Percentiles rank a stretch among this genome's conserved stretches.
phyloP scores from a whole-genome alignment of 1,140 invertebrate genomes.

The Caenorhabditis latens region DNA sequence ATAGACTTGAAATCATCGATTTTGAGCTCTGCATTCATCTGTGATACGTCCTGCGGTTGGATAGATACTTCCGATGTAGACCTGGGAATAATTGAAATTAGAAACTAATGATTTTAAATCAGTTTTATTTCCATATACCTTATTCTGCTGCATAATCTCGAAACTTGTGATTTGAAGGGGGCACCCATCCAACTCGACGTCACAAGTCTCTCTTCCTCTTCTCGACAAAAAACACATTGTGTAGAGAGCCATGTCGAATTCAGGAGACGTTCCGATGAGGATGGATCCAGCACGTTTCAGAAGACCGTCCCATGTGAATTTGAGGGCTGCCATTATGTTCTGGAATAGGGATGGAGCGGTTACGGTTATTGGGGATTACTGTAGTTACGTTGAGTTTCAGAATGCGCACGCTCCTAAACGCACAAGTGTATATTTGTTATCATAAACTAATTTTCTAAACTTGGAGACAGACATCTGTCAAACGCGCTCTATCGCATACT shows the following conservation, averaged over 20 bases:
- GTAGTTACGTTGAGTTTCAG: too few species aligned
- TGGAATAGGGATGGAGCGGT: slow-evolving; percentile 22
- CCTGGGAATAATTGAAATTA: slow-evolving; percentile 2
- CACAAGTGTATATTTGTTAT: too few species aligned
- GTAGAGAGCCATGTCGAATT: slow-evolving; percentile 91
- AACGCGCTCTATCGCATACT: too few species aligned
- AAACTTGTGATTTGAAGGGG: slow-evolving; percentile 69
- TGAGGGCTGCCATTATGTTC: slow-evolving; percentile 78
- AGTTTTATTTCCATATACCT: background rate
- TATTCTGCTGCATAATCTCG: slow-evolving; percentile 66
- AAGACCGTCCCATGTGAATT: slow-evolving; percentile 84
- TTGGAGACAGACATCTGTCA: too few species aligned
- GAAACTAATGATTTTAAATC: background rate
- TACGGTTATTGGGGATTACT: too few species aligned
- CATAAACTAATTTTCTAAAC: too few species aligned
- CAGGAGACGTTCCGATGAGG: slow-evolving; percentile 91
- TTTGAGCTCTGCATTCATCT: slow-evolving; percentile 62
- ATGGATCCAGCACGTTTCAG: slow-evolving; percentile 86
- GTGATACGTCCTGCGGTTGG: slow-evolving; percentile 69
- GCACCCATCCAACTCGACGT: slow-evolving; percentile 69
- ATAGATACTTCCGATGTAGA: slow-evolving; percentile 68
- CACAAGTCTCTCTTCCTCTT: slow-evolving; percentile 78
- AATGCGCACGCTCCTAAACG: too few species aligned
- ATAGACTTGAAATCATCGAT: slow-evolving; percentile 6
- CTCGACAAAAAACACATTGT: slow-evolving; percentile 87